Evolutionary conservation across 2,113 vertebrate species (phyloP).

Genomic region (Callorhinus ursinus): DNA sequence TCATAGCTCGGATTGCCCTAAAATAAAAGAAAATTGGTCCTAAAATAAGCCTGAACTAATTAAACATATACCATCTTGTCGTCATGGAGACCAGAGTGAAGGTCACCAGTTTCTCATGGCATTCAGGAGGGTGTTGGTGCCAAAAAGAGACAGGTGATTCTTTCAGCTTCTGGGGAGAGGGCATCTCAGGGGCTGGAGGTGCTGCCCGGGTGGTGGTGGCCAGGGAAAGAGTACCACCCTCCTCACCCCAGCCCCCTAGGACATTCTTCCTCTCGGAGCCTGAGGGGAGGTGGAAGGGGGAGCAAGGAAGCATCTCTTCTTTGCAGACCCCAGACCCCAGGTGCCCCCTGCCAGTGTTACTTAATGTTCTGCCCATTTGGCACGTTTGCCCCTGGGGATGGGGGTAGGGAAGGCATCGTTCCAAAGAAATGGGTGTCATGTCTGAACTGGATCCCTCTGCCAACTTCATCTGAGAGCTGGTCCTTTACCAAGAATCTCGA

Average conservation of each 20-base stretch:
- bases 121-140: conserved; percentile 9
- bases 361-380: neutral
- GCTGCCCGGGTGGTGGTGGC: rapidly evolving
- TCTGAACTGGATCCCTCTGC: neutral
- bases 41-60: conserved; percentile 86
- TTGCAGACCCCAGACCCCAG: neutral
- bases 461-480: neutral
- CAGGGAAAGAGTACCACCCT: neutral
- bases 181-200: neutral
- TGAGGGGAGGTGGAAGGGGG: neutral
- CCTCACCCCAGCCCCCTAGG: rapidly evolving
- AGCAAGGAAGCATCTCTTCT: neutral
- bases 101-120: conserved; percentile 63
- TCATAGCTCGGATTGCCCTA: conserved; percentile 83
- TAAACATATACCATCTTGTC: conserved; percentile 80
- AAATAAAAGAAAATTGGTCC: conserved; percentile 86
- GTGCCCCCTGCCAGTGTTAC: neutral
- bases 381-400: neutral
- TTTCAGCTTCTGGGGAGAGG: neutral
- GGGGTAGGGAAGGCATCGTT: neutral
- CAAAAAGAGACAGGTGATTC: conserved; percentile 35
- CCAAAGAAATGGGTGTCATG: neutral
- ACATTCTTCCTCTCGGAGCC: neutral
- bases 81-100: conserved; percentile 77
- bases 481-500: neutral